These are phyloP conservation scores for Apostichopus californicus DNA, from an alignment of 35 echinoderm and acorn worm genomes.

Conservation along the genomic window DNA sequence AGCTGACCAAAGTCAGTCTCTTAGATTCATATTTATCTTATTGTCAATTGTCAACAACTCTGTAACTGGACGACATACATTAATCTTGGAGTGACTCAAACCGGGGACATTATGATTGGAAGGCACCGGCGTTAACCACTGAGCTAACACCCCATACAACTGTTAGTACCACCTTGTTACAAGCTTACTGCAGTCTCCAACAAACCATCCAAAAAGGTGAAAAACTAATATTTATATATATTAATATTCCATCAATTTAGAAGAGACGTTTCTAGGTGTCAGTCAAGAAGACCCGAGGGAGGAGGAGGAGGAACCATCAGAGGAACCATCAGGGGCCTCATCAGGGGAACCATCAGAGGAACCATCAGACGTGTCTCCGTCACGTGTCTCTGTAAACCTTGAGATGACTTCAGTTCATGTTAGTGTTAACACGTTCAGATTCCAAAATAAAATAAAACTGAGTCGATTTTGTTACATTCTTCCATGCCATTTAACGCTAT, in stretches of 20 bases:
- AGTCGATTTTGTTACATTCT: no score
- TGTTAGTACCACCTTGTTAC: neutral
- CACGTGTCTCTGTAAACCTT: neutral
- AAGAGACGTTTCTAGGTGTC: neutral
- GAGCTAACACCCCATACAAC: neutral
- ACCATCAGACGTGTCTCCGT: neutral
- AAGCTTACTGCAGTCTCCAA: neutral
- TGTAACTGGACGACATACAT: no score
- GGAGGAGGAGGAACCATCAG: neutral
- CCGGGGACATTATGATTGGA: no score
- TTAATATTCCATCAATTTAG: neutral
- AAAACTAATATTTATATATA: neutral
- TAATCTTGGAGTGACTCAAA: no score
- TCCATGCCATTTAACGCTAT: no score
- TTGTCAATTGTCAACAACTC: neutral
- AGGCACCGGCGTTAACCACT: no score
- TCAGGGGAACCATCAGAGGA: neutral
- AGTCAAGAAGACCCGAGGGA: neutral
- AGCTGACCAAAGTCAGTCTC: no score
- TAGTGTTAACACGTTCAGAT: neutral
- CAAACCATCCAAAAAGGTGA: neutral
- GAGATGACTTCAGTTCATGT: conserved; percentile 4
- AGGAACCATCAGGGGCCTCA: neutral
- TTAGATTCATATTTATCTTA: neutral
- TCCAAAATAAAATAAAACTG: neutral